Conservation (phyloP, 2,113 vertebrate genomes). For the Xenopus borealis region DNA sequence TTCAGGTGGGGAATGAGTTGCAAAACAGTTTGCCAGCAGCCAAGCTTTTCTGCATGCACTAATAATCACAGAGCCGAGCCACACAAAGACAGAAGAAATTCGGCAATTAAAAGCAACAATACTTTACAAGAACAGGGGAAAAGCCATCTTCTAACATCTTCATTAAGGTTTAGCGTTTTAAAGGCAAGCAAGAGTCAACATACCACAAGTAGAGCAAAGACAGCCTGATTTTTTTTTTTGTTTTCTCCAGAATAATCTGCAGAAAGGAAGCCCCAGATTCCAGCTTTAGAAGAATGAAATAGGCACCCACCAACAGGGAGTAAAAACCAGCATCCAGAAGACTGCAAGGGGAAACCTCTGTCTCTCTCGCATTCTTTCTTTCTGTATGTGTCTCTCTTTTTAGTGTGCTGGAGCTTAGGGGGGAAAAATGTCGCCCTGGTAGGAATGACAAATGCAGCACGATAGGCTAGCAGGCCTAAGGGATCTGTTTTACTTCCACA, state of each 20-base stretch:
- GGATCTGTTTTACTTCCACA: conserved; percentile 72
- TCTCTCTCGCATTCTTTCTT: conserved; percentile 40
- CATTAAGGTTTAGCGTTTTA: conserved; percentile 41
- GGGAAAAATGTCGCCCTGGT: conserved; percentile 75
- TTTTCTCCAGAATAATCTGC: conserved; percentile 58
- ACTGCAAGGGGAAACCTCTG: conserved; percentile 64
- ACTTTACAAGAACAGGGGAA: conserved; percentile 51
- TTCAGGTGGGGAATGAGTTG: conserved; percentile 9
- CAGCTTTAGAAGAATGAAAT: conserved; percentile 56
- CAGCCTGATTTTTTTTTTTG: conserved; percentile 19
- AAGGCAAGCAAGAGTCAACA: conserved; percentile 55
- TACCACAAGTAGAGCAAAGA: conserved; percentile 57
- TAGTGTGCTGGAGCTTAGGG: conserved; percentile 70
- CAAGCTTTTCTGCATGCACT: neutral
- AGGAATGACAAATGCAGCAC: conserved; percentile 77
- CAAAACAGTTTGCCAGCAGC: neutral
- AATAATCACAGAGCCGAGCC: neutral
- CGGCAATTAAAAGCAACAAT: conserved; percentile 52
- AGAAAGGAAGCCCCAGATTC: conserved; percentile 62
- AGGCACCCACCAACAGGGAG: conserved; percentile 67
- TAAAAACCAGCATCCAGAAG: conserved; percentile 57
- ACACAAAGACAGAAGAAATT: conserved; percentile 53
- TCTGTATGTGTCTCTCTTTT: conserved; percentile 53
- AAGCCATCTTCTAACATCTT: conserved; percentile 52
- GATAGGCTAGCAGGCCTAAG: conserved; percentile 75